A percentile compares a stretch with the other conserved stretches of the same genome.
Evolutionary conservation across 2,113 vertebrate genomes (phyloP).

Genomic region (Dasypus novemcinctus): DNA sequence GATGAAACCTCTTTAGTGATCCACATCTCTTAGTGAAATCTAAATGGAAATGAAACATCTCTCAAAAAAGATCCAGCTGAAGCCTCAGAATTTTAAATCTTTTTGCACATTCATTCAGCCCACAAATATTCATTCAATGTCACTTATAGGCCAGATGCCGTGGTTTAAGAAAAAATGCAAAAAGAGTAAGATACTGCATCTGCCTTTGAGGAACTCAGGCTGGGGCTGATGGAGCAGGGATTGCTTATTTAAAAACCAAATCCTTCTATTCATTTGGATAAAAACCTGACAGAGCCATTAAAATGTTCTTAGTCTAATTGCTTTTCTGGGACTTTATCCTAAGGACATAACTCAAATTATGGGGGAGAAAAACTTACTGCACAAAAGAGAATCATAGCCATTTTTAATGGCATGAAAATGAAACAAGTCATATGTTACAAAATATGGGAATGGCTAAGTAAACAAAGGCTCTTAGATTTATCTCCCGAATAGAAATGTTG

Average conservation of each 20-base stretch:
- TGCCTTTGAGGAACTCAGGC: background rate
- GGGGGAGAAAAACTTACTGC: background rate
- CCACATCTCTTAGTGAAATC: background rate
- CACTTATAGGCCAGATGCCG: background rate
- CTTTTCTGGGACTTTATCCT: constrained; percentile 32
- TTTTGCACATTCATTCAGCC: background rate
- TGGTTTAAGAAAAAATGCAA: background rate
- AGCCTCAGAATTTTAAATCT: constrained; percentile 21
- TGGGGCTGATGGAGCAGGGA: background rate
- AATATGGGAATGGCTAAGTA: background rate
- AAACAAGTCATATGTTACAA: background rate
- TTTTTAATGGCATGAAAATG: constrained; percentile 10
- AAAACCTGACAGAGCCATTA: constrained; percentile 24
- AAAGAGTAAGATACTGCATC: background rate
- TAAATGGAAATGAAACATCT: background rate
- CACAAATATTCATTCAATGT: background rate
- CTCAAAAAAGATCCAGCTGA: background rate
- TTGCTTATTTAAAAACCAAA: constrained; percentile 23
- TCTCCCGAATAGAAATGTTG: background rate
- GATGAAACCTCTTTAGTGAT: background rate
- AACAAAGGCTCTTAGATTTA: background rate
- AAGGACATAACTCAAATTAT: constrained; percentile 25
- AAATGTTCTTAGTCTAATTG: constrained; percentile 10
- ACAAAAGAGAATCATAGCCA: constrained; percentile 7
- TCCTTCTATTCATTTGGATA: background rate